Evolutionary conservation across 53 echinoderm and acorn worm species (phyloP).

Genomic region (Paelopatides confundens): DNA sequence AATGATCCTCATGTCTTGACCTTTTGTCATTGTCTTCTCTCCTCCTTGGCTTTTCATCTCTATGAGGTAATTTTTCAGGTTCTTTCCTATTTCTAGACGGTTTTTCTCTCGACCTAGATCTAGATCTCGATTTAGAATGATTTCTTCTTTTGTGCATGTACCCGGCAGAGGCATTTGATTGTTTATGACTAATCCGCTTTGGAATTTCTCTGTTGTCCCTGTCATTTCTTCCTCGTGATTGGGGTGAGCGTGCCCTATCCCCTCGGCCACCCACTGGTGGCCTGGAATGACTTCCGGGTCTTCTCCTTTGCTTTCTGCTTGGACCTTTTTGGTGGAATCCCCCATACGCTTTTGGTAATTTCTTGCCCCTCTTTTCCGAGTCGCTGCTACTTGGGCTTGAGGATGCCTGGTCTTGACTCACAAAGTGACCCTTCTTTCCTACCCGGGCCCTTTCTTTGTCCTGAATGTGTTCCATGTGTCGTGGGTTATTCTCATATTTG

Average conservation of each 20-base stretch:
- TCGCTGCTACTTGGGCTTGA: constrained; percentile 16
- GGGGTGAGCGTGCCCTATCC: background rate
- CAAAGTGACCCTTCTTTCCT: constrained; percentile 37
- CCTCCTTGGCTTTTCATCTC: background rate
- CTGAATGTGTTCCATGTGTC: constrained; percentile 21
- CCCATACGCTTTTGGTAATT: constrained; percentile 27
- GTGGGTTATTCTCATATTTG: constrained; percentile 32
- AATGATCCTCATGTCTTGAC: background rate
- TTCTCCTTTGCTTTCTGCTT: background rate
- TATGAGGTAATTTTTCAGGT: background rate
- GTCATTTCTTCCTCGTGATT: background rate
- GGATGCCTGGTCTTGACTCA: constrained; percentile 21
- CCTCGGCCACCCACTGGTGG: background rate
- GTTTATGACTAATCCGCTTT: background rate
- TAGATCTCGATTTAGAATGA: background rate
- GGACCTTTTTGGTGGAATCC: background rate
- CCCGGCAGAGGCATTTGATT: background rate
- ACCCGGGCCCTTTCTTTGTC: constrained; percentile 30
- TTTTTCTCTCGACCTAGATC: background rate
- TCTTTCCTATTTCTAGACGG: background rate
- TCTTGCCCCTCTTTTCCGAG: background rate
- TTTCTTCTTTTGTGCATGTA: background rate
- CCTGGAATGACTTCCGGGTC: background rate
- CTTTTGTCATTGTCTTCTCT: background rate
- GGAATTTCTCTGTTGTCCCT: background rate